Evolutionary conservation across 2,888 invertebrate genomes (phyloP).

Genomic region (Ichneumon xanthorius): DNA sequence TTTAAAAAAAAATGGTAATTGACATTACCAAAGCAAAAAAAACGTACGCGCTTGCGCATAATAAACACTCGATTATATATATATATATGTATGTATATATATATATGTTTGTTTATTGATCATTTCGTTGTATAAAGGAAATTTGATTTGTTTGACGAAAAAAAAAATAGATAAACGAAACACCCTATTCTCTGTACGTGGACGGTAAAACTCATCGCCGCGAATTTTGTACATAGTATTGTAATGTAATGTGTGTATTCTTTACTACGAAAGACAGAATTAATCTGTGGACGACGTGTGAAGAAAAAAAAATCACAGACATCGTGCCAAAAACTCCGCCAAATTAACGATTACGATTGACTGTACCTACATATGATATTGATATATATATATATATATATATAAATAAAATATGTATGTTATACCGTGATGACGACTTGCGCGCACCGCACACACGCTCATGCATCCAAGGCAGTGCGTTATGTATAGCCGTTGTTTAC

Average conservation of each 20-base stretch:
- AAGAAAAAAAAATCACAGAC: conserved; percentile 34
- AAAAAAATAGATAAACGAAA: conserved; percentile 35
- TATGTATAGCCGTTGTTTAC: conserved; percentile 67
- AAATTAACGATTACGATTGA: conserved; percentile 67
- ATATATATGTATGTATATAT: not conserved
- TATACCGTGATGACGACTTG: conserved; percentile 35
- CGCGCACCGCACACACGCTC: conserved; percentile 37
- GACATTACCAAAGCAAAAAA: conserved; percentile 15
- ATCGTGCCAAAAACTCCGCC: conserved; percentile 69
- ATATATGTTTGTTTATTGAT: not conserved
- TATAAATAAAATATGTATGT: conserved; percentile 23
- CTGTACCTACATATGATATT: conserved; percentile 47
- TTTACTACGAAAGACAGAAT: conserved; percentile 29
- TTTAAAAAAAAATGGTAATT: conserved; percentile 12
- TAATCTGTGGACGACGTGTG: too few species aligned
- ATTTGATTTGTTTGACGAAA: conserved; percentile 35
- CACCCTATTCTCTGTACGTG: conserved; percentile 43
- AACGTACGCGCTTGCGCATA: conserved; percentile 10
- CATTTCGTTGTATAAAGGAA: conserved; percentile 37
- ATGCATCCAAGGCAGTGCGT: conserved; percentile 51
- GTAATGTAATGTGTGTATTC: conserved; percentile 47
- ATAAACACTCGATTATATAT: conserved; percentile 19
- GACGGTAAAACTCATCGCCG: conserved; percentile 33
- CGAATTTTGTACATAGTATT: conserved; percentile 61
- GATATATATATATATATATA: conserved; percentile 26